Evolutionary conservation across 92 coral and sea anemone genomes (phyloP), one percentile per base, ranked within the genome.

Genomic region (Porites cylindrica): DNA sequence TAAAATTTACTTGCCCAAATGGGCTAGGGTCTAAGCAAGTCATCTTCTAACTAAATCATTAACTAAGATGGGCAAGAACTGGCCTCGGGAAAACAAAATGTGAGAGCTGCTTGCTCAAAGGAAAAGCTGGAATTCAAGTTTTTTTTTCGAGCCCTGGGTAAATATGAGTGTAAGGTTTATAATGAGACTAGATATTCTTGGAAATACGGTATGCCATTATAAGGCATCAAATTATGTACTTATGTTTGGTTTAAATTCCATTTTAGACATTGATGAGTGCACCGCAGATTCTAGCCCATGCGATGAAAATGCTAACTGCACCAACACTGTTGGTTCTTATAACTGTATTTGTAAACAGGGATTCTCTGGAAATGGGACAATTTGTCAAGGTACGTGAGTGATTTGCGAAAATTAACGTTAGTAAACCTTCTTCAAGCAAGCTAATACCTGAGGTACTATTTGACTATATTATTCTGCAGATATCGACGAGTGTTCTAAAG

Each of bases 271-370:
- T 16, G 54, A 80, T 52, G 88, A 81, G 80, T 87, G 87, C 63
- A 14, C 75, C 32, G 18, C 29, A 14, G 73, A 72, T 13, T 6
- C 24, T 23, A 71, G 47, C 18, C 67, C 65, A 1, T 81, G 82
- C 26, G 62, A 75, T 26, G 18, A 77, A 0, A 32, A 75, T 51
- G 88, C 77, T 58, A 52, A 29, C 12, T 88, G 88, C 16, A 50
- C 56, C 67, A 82, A 82, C 76, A 82, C 18, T 19, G 88, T 14
- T 8, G 91, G 81, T 47, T 80, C 81, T 71, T 81, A 47, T 16
- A 77, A n/a, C n/a, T 88, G 91, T 61, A 13, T 66, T 54, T 90
- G 93, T 82, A 85, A 80, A 51, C 67, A 77, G 43, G 92, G 92
- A 79, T 79, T 43, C 7, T n/a, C 72, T 79, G 63, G 83, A 79